Base-by-base conservation (phyloP, 92 coral and sea anemone genomes). In the Pocillopora grandis region DNA sequence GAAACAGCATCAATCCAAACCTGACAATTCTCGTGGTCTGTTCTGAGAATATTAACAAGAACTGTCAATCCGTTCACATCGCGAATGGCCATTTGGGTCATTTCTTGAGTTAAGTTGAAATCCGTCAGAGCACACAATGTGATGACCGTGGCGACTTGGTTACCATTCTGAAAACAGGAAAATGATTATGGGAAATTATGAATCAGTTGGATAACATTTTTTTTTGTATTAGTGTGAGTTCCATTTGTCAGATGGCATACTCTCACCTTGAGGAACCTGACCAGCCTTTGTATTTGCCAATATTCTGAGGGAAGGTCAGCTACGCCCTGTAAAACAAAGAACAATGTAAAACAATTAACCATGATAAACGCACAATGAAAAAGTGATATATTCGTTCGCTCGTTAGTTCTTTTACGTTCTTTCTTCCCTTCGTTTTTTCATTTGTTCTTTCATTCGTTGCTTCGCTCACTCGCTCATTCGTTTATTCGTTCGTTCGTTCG, bases 211-310 rank as follows among this genome's bases (percentile, higher is more conserved):
- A 58, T 31, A 27, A 27, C 1, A 27, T 1, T 31, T 21, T 11
- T 76, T 42, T 12, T 56, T 18, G 10, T 12, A 8, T 33, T 56
- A 71, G 52, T 71, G n/a, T 18, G 17, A 13, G 61, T 56, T 18
- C 10, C 35, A 52, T 20, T 82, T 1, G 73, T 20, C 2, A 36
- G 2, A 35, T 9, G 23, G 10, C 33, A 23, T 55, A 6, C 1
- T 2, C 84, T 72, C 17, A 93, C 98, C 95, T 91, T 93, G 56
- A 93, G 69, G 82, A 90, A 95, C 87, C 88, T 93, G 18, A 95
- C 86, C 59, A 95, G 89, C 66, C 94, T 90, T 80, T 95, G 98
- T 67, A 95, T 95, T 83, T 95, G 98, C 98, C 98, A 95, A 71
- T 83, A 95, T 73, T 95, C 98, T 2, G 98, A 91, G 10, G 98